Percentiles rank a stretch among this genome's conserved stretches.
Conservation (phyloP, 1,140 invertebrate species). For the Leptestheria dahalacensis region DNA sequence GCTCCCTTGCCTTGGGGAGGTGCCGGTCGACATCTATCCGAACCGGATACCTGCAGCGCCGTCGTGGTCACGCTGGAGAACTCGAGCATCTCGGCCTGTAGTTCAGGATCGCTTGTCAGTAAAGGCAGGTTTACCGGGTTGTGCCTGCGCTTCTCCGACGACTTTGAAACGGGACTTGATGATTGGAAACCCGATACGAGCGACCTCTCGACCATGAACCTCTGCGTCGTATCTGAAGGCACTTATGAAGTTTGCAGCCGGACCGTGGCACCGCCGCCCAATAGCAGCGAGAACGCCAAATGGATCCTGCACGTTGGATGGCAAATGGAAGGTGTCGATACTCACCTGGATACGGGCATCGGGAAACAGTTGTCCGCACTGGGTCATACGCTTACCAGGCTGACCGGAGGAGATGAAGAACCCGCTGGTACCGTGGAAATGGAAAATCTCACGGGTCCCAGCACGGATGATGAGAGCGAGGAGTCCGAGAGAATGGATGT, state of each 20-base stretch:
- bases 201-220: slow-evolving; percentile 75
- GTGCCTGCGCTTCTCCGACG: slow-evolving; percentile 85
- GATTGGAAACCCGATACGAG: slow-evolving; percentile 89
- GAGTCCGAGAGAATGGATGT: neutral
- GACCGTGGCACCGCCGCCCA: slow-evolving; percentile 52
- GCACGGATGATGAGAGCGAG: slow-evolving; percentile 2
- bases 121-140: slow-evolving; percentile 64
- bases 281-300: slow-evolving; percentile 70
- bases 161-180: slow-evolving; percentile 88
- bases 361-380: slow-evolving; percentile 87
- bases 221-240: slow-evolving; percentile 92
- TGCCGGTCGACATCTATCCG: slow-evolving; percentile 23
- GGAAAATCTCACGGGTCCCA: slow-evolving; percentile 13
- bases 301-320: slow-evolving; percentile 96
- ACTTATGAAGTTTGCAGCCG: slow-evolving; percentile 93
- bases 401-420: slow-evolving; percentile 65
- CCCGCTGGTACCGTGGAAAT: slow-evolving; percentile 21
- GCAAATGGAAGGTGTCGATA: slow-evolving; percentile 98
- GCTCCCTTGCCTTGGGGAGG: slow-evolving; percentile 31
- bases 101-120: slow-evolving; percentile 60
- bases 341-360: slow-evolving; percentile 87
- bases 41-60: slow-evolving; percentile 68
- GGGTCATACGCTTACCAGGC: slow-evolving; percentile 84
- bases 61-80: slow-evolving; percentile 87
- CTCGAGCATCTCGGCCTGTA: slow-evolving; percentile 81